These are phyloP conservation scores for Aphelinus certus DNA, from an alignment of 1,140 invertebrate genomes.

Conservation along the genomic window DNA sequence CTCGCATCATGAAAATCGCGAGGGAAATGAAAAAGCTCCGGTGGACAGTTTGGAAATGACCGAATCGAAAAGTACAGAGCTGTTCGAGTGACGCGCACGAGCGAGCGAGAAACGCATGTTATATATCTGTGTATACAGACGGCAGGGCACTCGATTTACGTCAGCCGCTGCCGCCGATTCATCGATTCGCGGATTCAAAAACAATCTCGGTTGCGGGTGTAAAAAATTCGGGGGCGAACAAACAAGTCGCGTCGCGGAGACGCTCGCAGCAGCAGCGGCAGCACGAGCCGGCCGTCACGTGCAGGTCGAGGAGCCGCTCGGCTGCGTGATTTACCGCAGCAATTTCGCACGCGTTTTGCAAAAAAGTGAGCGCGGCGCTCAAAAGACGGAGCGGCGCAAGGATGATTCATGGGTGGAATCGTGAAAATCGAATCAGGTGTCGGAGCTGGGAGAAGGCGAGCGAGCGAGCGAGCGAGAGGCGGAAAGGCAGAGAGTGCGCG, in stretches of 20 bases:
- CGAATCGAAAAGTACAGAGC: too few species aligned
- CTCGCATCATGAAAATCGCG: too few species aligned
- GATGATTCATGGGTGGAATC: constrained; percentile 16
- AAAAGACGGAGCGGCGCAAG: neutral
- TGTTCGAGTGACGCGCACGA: too few species aligned
- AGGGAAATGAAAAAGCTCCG: too few species aligned
- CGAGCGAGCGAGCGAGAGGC: neutral
- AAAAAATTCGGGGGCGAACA: neutral
- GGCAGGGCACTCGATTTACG: too few species aligned
- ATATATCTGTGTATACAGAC: too few species aligned
- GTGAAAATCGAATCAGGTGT: constrained; percentile 19
- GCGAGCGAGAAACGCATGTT: too few species aligned
- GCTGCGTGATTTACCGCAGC: constrained; percentile 29
- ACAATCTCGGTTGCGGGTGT: constrained; percentile 3
- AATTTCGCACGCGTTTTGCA: constrained; percentile 35
- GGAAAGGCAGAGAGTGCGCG: neutral
- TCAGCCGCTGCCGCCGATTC: too few species aligned
- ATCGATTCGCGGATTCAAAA: constrained; percentile 1
- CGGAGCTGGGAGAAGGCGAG: neutral
- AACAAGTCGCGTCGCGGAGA: constrained; percentile 1
- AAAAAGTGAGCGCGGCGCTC: neutral
- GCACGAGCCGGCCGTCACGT: too few species aligned
- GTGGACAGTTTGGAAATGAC: too few species aligned
- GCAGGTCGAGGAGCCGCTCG: too few species aligned
- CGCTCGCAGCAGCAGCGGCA: too few species aligned